Conservation (phyloP, 2,888 invertebrate species). For the Philopedon plagiatum region DNA sequence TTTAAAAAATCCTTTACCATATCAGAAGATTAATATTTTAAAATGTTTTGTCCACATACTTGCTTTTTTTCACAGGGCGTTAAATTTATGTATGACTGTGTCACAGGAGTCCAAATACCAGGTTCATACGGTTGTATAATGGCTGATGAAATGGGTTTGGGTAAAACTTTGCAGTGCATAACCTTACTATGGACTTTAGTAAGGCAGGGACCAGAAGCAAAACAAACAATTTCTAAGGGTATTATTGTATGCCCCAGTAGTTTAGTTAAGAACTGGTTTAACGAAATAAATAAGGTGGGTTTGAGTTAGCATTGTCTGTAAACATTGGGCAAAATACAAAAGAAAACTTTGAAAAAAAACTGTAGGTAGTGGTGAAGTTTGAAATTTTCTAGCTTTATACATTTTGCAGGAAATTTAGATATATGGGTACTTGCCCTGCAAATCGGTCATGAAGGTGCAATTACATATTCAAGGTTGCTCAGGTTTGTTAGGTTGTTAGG, state of each 20-base stretch:
- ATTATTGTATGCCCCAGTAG: conserved; percentile 98
- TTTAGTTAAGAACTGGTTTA: conserved; percentile 98
- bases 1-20: too few relatives aligned
- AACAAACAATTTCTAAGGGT: conserved; percentile 91
- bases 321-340: too few relatives aligned
- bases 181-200: conserved; percentile 95
- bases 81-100: conserved; percentile 99
- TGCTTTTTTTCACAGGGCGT: conserved; percentile 78
- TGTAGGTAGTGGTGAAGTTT: too few relatives aligned
- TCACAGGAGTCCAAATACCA: conserved; percentile 91
- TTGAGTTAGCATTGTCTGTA: background rate
- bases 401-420: too few relatives aligned
- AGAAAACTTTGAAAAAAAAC: too few relatives aligned
- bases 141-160: conserved; percentile 99
- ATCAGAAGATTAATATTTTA: too few relatives aligned
- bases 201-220: conserved; percentile 92
- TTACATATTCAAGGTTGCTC: too few relatives aligned
- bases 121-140: conserved; percentile 95
- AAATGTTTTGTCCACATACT: conserved; percentile 2
- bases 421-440: too few relatives aligned
- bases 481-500: too few relatives aligned
- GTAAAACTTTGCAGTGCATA: conserved; percentile 98
- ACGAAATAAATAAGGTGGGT: conserved; percentile 89
- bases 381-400: too few relatives aligned
- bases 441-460: too few relatives aligned